These are phyloP conservation scores for Poeciliopsis turneri DNA, from an alignment of 2,797 vertebrate species.

Conservation along the genomic window DNA sequence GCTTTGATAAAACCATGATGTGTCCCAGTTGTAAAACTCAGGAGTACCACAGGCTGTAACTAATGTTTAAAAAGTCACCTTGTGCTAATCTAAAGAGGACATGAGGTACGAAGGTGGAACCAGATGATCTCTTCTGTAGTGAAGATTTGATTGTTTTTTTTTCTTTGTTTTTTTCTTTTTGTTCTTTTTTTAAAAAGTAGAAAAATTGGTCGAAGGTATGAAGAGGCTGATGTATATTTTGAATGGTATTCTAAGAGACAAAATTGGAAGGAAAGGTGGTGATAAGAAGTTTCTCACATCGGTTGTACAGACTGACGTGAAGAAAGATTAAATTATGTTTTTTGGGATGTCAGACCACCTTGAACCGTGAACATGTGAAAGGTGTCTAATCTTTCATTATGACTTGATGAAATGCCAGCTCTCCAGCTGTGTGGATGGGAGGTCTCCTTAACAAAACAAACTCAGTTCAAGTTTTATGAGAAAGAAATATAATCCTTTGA, in stretches of 20 bases:
- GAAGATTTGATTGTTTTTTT: neutral
- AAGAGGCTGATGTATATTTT: neutral
- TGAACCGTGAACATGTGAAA: conserved; percentile 11
- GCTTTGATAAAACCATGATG: neutral
- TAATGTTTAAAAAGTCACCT: neutral
- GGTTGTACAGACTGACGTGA: neutral
- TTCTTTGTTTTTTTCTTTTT: no score
- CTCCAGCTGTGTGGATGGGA: conserved; percentile 26
- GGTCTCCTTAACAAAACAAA: conserved; percentile 18
- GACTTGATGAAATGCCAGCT: conserved; percentile 4
- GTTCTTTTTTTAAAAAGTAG: neutral
- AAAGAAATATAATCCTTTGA: conserved; percentile 1
- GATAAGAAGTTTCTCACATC: neutral
- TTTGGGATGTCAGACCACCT: conserved; percentile 11
- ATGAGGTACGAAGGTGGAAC: neutral
- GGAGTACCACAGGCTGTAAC: neutral
- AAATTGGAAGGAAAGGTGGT: neutral
- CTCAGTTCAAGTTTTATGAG: conserved; percentile 20
- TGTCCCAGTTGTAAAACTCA: neutral
- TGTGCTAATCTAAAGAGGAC: neutral
- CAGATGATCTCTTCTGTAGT: neutral
- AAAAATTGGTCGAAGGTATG: neutral
- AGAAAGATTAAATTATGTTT: conserved; percentile 19
- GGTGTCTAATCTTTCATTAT: conserved; percentile 16
- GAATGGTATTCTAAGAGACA: neutral